Percentiles rank a stretch among this genome's conserved stretches.
These are phyloP conservation scores for Pandion haliaetus DNA, from an alignment of 2,113 vertebrate species.

Conservation along the genomic window DNA sequence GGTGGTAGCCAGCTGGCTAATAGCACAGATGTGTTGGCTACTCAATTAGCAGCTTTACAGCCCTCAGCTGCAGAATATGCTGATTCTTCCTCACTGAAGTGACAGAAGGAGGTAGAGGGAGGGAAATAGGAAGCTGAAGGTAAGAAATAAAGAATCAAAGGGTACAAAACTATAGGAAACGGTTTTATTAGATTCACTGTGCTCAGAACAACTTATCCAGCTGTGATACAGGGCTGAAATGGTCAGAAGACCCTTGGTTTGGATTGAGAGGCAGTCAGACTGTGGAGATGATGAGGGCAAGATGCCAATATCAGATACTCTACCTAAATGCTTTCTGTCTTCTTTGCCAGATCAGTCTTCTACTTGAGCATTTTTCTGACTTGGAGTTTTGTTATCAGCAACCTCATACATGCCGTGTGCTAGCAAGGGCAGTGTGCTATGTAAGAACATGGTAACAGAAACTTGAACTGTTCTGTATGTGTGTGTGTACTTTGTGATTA, in stretches of 20 bases:
- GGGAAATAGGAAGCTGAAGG: background rate
- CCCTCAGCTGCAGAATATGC: background rate
- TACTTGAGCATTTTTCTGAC: background rate
- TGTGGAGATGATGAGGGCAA: background rate
- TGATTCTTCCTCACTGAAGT: background rate
- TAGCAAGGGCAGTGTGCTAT: background rate
- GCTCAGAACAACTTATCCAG: background rate
- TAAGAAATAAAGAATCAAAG: background rate
- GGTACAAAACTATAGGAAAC: background rate
- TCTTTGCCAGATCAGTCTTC: background rate
- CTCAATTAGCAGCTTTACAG: background rate
- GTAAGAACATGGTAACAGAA: background rate
- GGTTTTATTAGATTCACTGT: background rate
- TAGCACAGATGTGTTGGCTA: background rate
- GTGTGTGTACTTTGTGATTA: background rate
- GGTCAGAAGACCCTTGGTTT: background rate
- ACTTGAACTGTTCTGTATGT: background rate
- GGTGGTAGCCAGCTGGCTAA: background rate
- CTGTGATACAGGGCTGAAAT: background rate
- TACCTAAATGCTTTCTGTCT: background rate
- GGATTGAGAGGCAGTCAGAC: background rate
- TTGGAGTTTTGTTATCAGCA: background rate
- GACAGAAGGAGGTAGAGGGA: background rate
- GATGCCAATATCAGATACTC: background rate
- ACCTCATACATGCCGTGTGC: background rate